phyloP scores from a whole-genome alignment of 2,113 vertebrate genomes.

The Excalfactoria chinensis region DNA sequence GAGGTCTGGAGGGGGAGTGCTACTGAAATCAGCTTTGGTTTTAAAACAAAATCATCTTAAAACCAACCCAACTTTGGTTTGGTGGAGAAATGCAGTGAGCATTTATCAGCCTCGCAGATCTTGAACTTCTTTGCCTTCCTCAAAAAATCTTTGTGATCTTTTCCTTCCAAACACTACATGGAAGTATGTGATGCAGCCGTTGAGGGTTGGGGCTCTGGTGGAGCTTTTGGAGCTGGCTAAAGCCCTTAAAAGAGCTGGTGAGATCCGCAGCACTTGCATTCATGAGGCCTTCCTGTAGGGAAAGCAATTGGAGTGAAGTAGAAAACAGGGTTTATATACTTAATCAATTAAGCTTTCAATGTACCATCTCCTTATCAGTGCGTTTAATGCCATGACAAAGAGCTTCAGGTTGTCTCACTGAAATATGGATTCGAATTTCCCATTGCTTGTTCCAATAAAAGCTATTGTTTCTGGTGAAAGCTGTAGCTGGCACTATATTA shows the following conservation, averaged over 20 bases:
- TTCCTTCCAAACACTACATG: neutral
- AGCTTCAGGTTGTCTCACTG: neutral
- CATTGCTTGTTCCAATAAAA: neutral
- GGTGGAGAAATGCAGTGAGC: neutral
- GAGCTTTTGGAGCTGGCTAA: neutral
- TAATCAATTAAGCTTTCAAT: neutral
- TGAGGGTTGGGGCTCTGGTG: neutral
- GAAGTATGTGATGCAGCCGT: accelerated
- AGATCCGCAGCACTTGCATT: accelerated
- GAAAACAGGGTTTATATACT: accelerated
- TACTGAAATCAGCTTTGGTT: neutral
- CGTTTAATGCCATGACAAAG: neutral
- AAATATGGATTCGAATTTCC: neutral
- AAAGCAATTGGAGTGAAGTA: neutral
- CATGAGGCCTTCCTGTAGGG: neutral
- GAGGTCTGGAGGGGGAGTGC: accelerated
- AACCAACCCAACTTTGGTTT: neutral
- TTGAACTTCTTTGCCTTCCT: neutral
- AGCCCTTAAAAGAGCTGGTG: neutral
- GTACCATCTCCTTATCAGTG: neutral
- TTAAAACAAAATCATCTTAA: neutral
- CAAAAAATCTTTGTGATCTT: neutral
- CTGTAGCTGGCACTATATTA: neutral
- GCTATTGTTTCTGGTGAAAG: neutral
- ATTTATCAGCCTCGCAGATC: neutral